Percentiles rank a stretch among this genome's conserved stretches.
Conservation (phyloP, 1,140 invertebrate genomes). For the Frieseomelitta varia region DNA sequence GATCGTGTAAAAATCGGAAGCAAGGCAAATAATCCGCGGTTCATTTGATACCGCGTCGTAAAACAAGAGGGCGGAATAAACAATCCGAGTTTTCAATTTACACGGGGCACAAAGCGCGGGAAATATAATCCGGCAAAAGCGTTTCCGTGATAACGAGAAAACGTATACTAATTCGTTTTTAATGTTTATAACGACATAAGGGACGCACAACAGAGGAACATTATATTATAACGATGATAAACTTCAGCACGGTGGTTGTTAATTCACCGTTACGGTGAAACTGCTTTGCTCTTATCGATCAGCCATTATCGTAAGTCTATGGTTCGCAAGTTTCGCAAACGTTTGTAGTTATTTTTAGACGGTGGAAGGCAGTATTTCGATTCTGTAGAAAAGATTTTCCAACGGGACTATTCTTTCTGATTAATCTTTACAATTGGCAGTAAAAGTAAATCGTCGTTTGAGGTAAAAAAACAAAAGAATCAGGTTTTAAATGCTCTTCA, state of each 20-base stretch:
- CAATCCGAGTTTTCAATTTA: neutral
- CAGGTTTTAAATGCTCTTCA: too few species aligned
- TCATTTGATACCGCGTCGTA: neutral
- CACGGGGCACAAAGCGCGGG: neutral
- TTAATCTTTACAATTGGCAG: neutral
- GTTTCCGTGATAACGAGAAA: neutral
- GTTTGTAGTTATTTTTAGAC: too few species aligned
- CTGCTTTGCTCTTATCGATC: neutral
- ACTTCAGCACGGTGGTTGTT: neutral
- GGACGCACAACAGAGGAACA: neutral
- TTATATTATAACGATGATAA: conserved; percentile 22
- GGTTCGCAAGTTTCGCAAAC: neutral
- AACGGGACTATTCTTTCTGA: neutral
- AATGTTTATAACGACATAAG: conserved; percentile 18
- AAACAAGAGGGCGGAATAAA: neutral
- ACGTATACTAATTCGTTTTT: conserved; percentile 12
- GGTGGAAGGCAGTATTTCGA: neutral
- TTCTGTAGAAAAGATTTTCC: neutral
- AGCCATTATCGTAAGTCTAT: neutral
- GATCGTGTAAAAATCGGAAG: neutral
- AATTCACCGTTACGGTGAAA: neutral
- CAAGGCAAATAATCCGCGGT: neutral
- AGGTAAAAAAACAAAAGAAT: too few species aligned
- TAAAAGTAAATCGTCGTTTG: neutral
- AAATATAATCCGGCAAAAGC: conserved; percentile 19